Conservation (phyloP, 2,113 vertebrate species). For the Lonchura striata region DNA sequence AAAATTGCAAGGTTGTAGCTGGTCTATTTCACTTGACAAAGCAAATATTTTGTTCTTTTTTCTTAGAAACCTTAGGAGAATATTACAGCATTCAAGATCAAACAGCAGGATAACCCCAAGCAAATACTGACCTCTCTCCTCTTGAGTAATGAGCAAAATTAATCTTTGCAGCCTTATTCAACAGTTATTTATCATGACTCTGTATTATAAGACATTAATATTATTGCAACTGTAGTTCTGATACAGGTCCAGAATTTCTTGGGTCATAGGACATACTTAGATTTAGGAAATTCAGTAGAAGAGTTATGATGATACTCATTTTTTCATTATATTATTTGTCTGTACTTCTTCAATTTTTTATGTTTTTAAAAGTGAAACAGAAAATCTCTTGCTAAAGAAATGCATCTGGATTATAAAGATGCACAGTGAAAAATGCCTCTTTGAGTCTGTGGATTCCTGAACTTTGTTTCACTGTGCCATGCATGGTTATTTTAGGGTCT, state of each 20-base stretch:
- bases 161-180: background rate
- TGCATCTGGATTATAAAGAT: background rate
- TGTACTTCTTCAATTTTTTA: background rate
- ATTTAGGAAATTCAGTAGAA: background rate
- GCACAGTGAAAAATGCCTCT: rapidly evolving
- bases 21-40: background rate
- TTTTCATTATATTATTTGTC: background rate
- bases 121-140: background rate
- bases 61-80: background rate
- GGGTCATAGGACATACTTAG: background rate
- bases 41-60: background rate
- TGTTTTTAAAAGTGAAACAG: background rate
- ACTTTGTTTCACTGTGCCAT: background rate
- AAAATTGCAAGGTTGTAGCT: background rate
- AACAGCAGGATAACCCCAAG: background rate
- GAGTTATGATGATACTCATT: background rate
- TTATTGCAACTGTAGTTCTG: background rate
- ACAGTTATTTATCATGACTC: background rate
- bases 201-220: background rate
- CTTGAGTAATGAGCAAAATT: background rate
- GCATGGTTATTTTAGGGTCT: background rate
- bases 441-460: background rate
- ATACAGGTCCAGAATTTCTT: background rate
- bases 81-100: background rate
- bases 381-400: background rate